Percentiles rank a stretch among this genome's conserved stretches.
phyloP scores from a whole-genome alignment of 92 coral and sea anemone species.

The Blastomussa wellsi region DNA sequence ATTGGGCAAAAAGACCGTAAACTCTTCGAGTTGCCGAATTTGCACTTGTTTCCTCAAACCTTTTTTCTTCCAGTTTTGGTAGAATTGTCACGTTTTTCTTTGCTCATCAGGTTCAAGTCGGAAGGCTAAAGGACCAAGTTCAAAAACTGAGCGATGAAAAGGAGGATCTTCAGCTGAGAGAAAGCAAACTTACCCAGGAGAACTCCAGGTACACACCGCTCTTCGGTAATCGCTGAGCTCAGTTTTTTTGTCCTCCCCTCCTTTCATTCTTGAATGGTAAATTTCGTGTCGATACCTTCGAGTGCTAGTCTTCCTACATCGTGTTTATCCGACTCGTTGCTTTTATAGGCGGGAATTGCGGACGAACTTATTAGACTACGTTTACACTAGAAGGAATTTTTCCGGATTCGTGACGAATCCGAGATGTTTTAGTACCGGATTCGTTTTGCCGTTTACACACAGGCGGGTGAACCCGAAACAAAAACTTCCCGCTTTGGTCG shows the following conservation, averaged over 20 bases:
- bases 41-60: neutral
- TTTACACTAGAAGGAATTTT: too few relatives aligned
- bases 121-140: constrained; percentile 84
- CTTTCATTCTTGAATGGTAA: neutral
- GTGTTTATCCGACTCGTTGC: too few relatives aligned
- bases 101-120: constrained; percentile 68
- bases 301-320: too few relatives aligned
- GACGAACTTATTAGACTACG: too few relatives aligned
- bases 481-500: too few relatives aligned
- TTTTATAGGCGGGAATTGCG: too few relatives aligned
- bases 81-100: neutral
- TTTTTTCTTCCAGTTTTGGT: neutral
- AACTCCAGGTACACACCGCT: constrained; percentile 63
- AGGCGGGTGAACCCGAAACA: too few relatives aligned
- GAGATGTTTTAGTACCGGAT: too few relatives aligned
- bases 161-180: constrained; percentile 71
- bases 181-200: constrained; percentile 82
- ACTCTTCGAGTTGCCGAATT: neutral
- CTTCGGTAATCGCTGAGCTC: neutral
- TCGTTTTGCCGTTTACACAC: too few relatives aligned
- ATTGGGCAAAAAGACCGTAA: neutral
- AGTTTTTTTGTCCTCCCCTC: too few relatives aligned
- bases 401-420: too few relatives aligned
- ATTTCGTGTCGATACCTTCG: neutral
- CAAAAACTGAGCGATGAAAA: constrained; percentile 80